Conservation (phyloP, 2,113 vertebrate species). For the Tricholaema leucomelas region DNA sequence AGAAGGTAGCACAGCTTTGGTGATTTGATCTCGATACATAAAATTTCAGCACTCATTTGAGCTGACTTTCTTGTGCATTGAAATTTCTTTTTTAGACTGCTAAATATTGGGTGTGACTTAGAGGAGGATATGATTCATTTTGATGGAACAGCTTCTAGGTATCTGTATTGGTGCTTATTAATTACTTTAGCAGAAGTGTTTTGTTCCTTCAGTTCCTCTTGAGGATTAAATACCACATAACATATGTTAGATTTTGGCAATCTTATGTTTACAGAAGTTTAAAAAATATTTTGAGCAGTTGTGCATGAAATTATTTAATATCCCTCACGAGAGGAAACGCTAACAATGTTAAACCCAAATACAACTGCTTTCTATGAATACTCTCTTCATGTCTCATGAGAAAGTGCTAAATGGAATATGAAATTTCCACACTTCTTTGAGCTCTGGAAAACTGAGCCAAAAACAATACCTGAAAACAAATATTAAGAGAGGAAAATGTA, state of each 20-base stretch:
- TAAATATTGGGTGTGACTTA: constrained; percentile 62
- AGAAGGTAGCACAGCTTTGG: constrained; percentile 49
- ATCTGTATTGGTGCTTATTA: constrained; percentile 73
- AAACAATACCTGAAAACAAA: constrained; percentile 8
- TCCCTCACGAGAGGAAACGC: constrained; percentile 80
- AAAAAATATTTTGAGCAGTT: constrained; percentile 79
- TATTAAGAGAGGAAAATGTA: neutral
- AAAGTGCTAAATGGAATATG: constrained; percentile 61
- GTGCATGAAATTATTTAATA: constrained; percentile 80
- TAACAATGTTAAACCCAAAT: constrained; percentile 73
- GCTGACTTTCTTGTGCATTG: neutral
- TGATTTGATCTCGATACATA: constrained; percentile 31
- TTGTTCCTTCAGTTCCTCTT: constrained; percentile 72
- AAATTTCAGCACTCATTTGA: constrained; percentile 38
- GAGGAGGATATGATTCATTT: constrained; percentile 70
- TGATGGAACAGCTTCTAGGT: constrained; percentile 68
- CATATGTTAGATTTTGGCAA: constrained; percentile 76
- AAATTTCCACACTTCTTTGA: constrained; percentile 67
- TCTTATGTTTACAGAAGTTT: constrained; percentile 77
- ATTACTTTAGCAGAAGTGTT: constrained; percentile 77
- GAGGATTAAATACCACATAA: constrained; percentile 71
- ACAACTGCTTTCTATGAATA: constrained; percentile 71
- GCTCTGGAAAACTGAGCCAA: constrained; percentile 45
- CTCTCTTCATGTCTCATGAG: constrained; percentile 74
- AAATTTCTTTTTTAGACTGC: constrained; percentile 56